phyloP scores from a whole-genome alignment of 1,140 invertebrate species.

The Neomicropteryx cornuta region DNA sequence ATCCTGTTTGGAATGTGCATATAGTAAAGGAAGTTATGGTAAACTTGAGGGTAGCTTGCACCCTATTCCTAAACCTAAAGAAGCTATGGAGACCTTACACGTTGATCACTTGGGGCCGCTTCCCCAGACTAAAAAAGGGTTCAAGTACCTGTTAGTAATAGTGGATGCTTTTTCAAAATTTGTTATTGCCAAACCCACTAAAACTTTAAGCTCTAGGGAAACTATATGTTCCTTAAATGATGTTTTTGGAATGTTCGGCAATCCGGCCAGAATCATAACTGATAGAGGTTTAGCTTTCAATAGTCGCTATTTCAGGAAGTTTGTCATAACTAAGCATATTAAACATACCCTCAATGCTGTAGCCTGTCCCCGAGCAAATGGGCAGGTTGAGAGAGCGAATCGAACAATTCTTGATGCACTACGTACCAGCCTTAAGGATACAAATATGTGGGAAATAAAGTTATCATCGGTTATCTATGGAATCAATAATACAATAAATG shows the following conservation, averaged over 20 bases:
- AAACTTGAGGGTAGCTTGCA: constrained; percentile 4
- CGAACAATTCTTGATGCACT: constrained; percentile 13
- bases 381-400: constrained; percentile 6
- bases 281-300: constrained; percentile 6
- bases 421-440: background rate
- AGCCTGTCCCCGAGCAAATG: constrained; percentile 6
- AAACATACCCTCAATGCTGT: constrained; percentile 3
- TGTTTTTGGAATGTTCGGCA: constrained; percentile 4
- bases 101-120: constrained; percentile 20
- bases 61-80: constrained; percentile 12
- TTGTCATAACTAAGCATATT: constrained; percentile 3
- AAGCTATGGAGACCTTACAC: constrained; percentile 14
- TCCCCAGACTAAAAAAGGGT: constrained; percentile 10
- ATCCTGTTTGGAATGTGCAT: constrained; percentile 16
- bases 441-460: constrained; percentile 3
- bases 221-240: constrained; percentile 2
- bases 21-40: constrained; percentile 11
- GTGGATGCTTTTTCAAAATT: constrained; percentile 25
- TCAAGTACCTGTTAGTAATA: constrained; percentile 17
- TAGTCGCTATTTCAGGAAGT: constrained; percentile 5
- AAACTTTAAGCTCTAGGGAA: constrained; percentile 9
- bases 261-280: background rate
- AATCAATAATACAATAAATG: constrained; percentile 6
- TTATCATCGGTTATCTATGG: constrained; percentile 2
- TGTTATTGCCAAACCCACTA: constrained; percentile 14